Conservation (phyloP, 2,888 invertebrate species). For the Lochmaea capreae region DNA sequence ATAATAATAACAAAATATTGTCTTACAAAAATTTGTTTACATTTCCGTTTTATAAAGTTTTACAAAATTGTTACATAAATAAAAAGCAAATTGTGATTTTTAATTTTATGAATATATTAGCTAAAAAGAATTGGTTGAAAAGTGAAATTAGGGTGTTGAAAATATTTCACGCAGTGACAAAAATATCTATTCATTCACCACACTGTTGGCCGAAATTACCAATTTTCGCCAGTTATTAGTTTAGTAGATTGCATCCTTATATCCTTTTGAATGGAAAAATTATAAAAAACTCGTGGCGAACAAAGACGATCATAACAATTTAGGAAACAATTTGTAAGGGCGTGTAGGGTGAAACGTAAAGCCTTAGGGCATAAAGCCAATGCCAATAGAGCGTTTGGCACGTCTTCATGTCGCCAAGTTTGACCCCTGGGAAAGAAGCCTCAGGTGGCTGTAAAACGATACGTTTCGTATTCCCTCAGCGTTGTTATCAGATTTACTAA, state of each 20-base stretch:
- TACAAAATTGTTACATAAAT: too few relatives aligned
- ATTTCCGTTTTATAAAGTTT: too few relatives aligned
- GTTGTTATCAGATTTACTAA: conserved; percentile 49
- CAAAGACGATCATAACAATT: conserved; percentile 54
- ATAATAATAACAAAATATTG: too few relatives aligned
- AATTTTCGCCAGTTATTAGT: conserved; percentile 25
- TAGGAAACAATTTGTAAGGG: conserved; percentile 47
- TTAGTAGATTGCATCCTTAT: conserved; percentile 48
- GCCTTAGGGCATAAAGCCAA: conserved; percentile 30
- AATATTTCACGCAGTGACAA: conserved; percentile 19
- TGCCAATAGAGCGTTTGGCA: conserved; percentile 47
- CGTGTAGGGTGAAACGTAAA: conserved; percentile 40
- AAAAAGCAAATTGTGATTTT: too few relatives aligned
- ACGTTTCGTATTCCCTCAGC: conserved; percentile 45
- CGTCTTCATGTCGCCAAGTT: conserved; percentile 52
- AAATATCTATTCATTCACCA: conserved; percentile 20
- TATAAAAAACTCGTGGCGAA: conserved; percentile 51
- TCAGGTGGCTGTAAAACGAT: conserved; percentile 48
- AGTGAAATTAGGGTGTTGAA: background rate
- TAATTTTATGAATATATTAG: too few relatives aligned
- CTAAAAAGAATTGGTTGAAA: too few relatives aligned
- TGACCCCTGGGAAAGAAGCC: conserved; percentile 50
- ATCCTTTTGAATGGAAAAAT: conserved; percentile 51
- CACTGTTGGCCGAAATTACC: conserved; percentile 12
- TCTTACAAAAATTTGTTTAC: too few relatives aligned